A percentile compares a stretch with the other conserved stretches of the same genome.
These are phyloP conservation scores for Bombus huntii DNA, from an alignment of 1,140 invertebrate genomes.

Conservation along the genomic window DNA sequence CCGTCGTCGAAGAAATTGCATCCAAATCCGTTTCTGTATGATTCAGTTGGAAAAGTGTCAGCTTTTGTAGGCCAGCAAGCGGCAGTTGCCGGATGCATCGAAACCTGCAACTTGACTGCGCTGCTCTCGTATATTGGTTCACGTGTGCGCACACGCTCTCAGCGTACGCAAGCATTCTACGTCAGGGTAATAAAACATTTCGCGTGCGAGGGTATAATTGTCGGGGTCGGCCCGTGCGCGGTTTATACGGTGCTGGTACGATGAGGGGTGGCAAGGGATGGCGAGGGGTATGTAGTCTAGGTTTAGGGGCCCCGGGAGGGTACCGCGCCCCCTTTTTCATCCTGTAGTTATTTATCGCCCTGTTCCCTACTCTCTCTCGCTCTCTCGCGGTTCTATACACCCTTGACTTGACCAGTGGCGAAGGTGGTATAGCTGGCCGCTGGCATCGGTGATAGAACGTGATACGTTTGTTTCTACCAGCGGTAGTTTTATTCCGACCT, in stretches of 20 bases:
- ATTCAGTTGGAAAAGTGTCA: conserved; percentile 1
- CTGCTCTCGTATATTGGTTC: background rate
- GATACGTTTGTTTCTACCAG: conserved; percentile 57
- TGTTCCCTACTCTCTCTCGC: conserved; percentile 66
- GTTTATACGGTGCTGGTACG: conserved; percentile 69
- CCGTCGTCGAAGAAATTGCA: background rate
- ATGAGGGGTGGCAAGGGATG: conserved; percentile 57
- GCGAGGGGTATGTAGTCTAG: conserved; percentile 74
- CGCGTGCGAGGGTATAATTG: conserved; percentile 80
- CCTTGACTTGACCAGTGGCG: conserved; percentile 63
- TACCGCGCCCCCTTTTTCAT: conserved; percentile 80
- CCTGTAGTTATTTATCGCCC: conserved; percentile 80
- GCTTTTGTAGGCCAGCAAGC: conserved; percentile 29
- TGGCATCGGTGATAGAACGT: conserved; percentile 63
- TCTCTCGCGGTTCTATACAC: conserved; percentile 47
- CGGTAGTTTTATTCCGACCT: conserved; percentile 64
- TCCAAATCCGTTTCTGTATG: background rate
- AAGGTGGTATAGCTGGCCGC: conserved; percentile 62
- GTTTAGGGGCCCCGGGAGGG: conserved; percentile 80
- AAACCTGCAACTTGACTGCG: conserved; percentile 15
- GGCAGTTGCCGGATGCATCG: conserved; percentile 16
- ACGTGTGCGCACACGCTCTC: conserved; percentile 16
- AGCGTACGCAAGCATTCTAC: conserved; percentile 64
- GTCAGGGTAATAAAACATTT: conserved; percentile 79
- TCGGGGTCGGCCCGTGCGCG: conserved; percentile 74